Percentiles rank a stretch among this genome's conserved stretches.
Evolutionary conservation across 2,888 invertebrate species (phyloP).

Genomic region (Sussaba pulchella): DNA sequence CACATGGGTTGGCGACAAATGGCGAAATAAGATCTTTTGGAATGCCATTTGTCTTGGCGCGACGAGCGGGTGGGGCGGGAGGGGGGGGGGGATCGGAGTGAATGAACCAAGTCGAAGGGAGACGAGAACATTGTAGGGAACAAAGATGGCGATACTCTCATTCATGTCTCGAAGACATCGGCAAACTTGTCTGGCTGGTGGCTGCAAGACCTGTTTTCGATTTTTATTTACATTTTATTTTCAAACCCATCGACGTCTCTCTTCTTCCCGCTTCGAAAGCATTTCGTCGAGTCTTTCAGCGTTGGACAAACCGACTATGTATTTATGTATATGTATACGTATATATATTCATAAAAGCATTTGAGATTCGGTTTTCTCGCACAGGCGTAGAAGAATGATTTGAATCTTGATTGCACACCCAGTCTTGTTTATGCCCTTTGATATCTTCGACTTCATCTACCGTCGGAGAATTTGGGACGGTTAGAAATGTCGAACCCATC

Average conservation of each 20-base stretch:
- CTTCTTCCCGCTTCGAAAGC: slow-evolving; percentile 18
- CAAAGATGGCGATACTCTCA: slow-evolving; percentile 49
- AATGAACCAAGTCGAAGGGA: slow-evolving; percentile 46
- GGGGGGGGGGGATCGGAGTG: slow-evolving; percentile 35
- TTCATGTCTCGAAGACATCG: slow-evolving; percentile 64
- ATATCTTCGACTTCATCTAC: slow-evolving; percentile 30
- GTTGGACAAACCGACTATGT: slow-evolving; percentile 31
- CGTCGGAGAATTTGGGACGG: slow-evolving; percentile 67
- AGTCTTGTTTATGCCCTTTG: slow-evolving; percentile 46
- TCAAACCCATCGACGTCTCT: slow-evolving; percentile 46
- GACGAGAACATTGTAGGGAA: slow-evolving; percentile 34
- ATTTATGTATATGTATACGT: slow-evolving; percentile 19
- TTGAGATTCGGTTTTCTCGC: slow-evolving; percentile 23
- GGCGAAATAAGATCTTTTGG: too few species aligned
- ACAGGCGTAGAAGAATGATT: slow-evolving; percentile 49
- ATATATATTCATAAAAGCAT: slow-evolving; percentile 24
- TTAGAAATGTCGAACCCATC: slow-evolving; percentile 54
- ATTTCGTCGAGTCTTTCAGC: slow-evolving; percentile 41
- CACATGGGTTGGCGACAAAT: slow-evolving; percentile 7
- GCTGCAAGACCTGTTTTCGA: slow-evolving; percentile 64
- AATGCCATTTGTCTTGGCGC: too few species aligned
- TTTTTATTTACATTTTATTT: slow-evolving; percentile 61
- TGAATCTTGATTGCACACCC: slow-evolving; percentile 56
- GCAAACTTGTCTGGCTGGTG: slow-evolving; percentile 62
- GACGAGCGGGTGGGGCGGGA: too few species aligned